phyloP scores from a whole-genome alignment of 30 jellyfish, hydroid and myxozoan genomes.

The Haliclystus octoradiatus region DNA sequence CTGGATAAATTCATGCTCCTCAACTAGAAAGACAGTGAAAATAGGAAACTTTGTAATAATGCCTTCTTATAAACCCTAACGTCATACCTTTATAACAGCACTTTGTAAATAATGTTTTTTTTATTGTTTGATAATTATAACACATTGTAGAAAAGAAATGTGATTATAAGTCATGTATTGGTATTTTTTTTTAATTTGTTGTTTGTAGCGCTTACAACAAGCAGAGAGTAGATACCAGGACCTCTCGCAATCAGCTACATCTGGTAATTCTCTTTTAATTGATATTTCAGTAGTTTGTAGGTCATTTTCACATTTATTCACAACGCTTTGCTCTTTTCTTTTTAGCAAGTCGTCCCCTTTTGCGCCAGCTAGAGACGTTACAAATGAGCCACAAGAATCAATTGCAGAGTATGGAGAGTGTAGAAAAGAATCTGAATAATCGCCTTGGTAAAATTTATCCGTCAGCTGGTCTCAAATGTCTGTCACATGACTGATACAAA shows the following conservation, averaged over 20 bases:
- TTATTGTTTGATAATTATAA: too few relatives aligned
- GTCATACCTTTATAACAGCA: not conserved
- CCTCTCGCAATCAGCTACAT: conserved; percentile 63
- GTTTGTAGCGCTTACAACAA: conserved; percentile 63
- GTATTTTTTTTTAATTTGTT: not conserved
- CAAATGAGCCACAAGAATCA: conserved; percentile 78
- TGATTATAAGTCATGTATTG: not conserved
- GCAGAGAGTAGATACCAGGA: conserved; percentile 90
- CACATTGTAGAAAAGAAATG: too few relatives aligned
- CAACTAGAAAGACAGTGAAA: too few relatives aligned
- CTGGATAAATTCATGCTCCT: too few relatives aligned
- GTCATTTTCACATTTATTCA: too few relatives aligned
- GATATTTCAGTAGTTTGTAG: too few relatives aligned
- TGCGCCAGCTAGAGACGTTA: conserved; percentile 70
- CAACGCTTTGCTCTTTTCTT: not conserved
- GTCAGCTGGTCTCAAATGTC: not conserved
- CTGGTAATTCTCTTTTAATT: conserved; percentile 62
- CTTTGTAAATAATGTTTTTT: too few relatives aligned
- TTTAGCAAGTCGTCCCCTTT: conserved; percentile 68
- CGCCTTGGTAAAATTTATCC: conserved; percentile 52
- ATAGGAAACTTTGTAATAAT: not conserved
- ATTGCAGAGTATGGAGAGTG: conserved; percentile 72
- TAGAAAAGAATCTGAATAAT: conserved; percentile 54
- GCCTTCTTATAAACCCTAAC: not conserved
- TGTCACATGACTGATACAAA: not conserved